Evolutionary conservation across 1,140 invertebrate species (phyloP).

Genomic region (Pollicipes pollicipes): DNA sequence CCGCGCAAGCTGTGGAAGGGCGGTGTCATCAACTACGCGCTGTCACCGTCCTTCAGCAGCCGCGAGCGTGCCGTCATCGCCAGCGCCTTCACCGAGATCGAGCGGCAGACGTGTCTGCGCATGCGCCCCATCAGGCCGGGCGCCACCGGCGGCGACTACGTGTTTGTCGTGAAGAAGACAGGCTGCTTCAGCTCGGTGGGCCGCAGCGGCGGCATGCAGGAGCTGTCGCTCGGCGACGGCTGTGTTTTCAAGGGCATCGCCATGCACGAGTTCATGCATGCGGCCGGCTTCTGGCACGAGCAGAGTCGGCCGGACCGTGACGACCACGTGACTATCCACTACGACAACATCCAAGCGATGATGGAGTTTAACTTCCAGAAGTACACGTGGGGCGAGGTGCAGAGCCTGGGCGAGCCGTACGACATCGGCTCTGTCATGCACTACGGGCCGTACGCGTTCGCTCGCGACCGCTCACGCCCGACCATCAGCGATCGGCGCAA

Average conservation of each 20-base stretch:
- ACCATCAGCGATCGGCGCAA: slow-evolving; percentile 26
- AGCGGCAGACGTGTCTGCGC: slow-evolving; percentile 22
- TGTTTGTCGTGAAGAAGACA: slow-evolving; percentile 14
- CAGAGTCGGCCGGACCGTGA: slow-evolving; percentile 21
- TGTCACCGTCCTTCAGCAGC: slow-evolving; percentile 23
- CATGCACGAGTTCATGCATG: slow-evolving; percentile 30
- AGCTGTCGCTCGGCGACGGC: slow-evolving; percentile 38
- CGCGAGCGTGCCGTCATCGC: slow-evolving; percentile 17
- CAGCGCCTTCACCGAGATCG: slow-evolving; percentile 19
- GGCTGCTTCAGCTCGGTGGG: slow-evolving; percentile 37
- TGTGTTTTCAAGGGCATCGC: slow-evolving; percentile 41
- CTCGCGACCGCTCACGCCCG: slow-evolving; percentile 23
- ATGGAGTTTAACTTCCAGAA: slow-evolving; percentile 29
- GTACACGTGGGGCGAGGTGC: slow-evolving; percentile 21
- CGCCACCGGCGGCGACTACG: slow-evolving; percentile 18
- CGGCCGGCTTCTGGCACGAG: slow-evolving; percentile 26
- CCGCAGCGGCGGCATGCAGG: slow-evolving; percentile 29
- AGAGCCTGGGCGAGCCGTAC: slow-evolving; percentile 26
- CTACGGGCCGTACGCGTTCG: slow-evolving; percentile 30
- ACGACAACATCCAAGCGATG: slow-evolving; percentile 40
- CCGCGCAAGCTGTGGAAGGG: slow-evolving; percentile 21
- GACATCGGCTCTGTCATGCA: slow-evolving; percentile 33
- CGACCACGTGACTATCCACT: slow-evolving; percentile 34
- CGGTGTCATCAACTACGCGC: slow-evolving; percentile 27
- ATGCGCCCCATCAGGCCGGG: slow-evolving; percentile 17